Conservation (phyloP, 2,797 vertebrate genomes). For the Champsocephalus gunnari region DNA sequence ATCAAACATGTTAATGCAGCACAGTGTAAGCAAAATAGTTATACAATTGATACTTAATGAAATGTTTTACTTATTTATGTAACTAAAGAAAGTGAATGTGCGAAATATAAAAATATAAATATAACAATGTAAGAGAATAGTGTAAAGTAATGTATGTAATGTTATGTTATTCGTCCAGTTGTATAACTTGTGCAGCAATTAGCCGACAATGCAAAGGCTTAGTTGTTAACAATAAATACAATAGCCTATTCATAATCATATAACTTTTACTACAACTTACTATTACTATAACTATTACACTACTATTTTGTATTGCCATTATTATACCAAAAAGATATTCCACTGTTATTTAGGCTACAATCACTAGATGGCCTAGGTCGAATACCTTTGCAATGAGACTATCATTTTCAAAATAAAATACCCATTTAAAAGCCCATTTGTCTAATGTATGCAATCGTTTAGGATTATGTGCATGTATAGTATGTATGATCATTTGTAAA, state of each 20-base stretch:
- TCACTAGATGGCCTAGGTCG: slow-evolving; percentile 17
- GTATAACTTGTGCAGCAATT: too few relatives aligned
- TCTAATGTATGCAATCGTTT: not conserved
- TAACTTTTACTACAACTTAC: not conserved
- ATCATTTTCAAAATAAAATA: slow-evolving; percentile 63
- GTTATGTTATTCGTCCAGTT: not conserved
- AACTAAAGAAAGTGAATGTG: not conserved
- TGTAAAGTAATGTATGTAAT: not conserved
- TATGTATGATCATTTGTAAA: not conserved
- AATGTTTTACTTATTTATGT: not conserved
- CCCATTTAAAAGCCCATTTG: not conserved
- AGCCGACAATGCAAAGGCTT: too few relatives aligned
- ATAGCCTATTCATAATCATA: too few relatives aligned
- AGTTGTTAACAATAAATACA: too few relatives aligned
- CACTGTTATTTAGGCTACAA: not conserved
- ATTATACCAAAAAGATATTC: not conserved
- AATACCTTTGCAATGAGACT: not conserved
- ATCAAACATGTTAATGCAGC: not conserved
- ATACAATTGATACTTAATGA: not conserved
- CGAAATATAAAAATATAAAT: not conserved
- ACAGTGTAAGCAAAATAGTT: not conserved
- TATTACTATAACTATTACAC: not conserved
- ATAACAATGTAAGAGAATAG: not conserved
- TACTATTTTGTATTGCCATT: not conserved
- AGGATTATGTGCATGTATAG: too few relatives aligned